Base-by-base conservation (phyloP, 2,113 vertebrate genomes). In the Epinephelus lanceolatus region DNA sequence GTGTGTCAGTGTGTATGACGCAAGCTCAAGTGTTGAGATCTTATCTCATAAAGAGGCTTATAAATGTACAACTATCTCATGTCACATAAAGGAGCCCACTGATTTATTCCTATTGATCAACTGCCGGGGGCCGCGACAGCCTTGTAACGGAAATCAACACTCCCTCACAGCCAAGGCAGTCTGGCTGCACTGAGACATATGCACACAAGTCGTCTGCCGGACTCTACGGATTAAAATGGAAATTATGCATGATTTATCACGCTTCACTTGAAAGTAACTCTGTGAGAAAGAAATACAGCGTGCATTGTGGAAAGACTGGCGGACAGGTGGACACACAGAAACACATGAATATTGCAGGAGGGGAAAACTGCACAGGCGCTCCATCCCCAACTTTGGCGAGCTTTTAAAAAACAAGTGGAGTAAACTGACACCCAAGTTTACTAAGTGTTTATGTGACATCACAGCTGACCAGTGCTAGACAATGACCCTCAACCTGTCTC, bases 81-180 rank as follows among this genome's bases (percentile, higher is more conserved):
- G 94, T 94, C 95, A 93, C 93, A 94, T 94, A 95, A 95, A 94
- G 89, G 88, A 89, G 84, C 85, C 63, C 77, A 14, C 86, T 95
- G 95, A 95, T 95, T 95, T 95, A 95, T 95, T 94, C 91, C 84
- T 94, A 94, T 95, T 95, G 95, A 95, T 95, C 93, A 95, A 83
- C 89, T 86, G 91, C 93, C 78, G 84, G 84, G 85, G 92, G 89
- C 85, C 57, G 62, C 92, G 90, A 93, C 94, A 94, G 92, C 83
- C 89, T 87, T 91, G 94, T 94, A 94, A 94, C 78, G 90, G 93
- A 92, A 94, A 95, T 95, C 95, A 95, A 93, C 92, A 93, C 88
- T 78, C 87, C 80, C 87, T 89, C 91, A 76, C 86, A 84, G 90
- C 87, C 76, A 49, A 78, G 83, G 78, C 87, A 81, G 86, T 86